Conservation (phyloP, 2,797 vertebrate genomes). For the Chelidonichthys spinosus region DNA sequence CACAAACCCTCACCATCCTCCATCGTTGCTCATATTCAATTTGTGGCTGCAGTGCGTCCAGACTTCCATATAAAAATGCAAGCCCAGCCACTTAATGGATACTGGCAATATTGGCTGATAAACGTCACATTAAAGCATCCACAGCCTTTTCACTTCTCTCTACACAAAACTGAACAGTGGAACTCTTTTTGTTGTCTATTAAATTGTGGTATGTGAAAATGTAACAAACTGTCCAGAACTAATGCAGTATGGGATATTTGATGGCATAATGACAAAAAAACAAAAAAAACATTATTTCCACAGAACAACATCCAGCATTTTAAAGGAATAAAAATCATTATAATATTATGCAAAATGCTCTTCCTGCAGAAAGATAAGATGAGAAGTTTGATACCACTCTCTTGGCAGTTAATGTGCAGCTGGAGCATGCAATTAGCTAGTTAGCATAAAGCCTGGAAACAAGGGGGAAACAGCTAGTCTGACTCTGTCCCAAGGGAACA, state of each 20-base stretch:
- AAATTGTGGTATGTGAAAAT: neutral
- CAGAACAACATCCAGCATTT: slow-evolving; percentile 2
- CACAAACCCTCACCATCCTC: slow-evolving; percentile 2
- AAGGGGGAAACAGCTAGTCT: neutral
- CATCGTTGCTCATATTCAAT: slow-evolving; percentile 24
- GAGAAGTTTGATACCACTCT: neutral
- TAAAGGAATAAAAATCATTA: neutral
- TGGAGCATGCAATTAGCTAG: neutral
- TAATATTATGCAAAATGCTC: neutral
- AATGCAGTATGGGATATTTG: slow-evolving; percentile 32
- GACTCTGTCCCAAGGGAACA: neutral
- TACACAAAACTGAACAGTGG: slow-evolving; percentile 18
- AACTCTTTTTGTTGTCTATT: slow-evolving; percentile 2
- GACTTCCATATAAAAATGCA: slow-evolving; percentile 25
- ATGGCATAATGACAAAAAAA: slow-evolving; percentile 27
- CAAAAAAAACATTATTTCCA: slow-evolving; percentile 1
- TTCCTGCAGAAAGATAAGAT: neutral
- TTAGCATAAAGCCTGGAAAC: slow-evolving; percentile 1
- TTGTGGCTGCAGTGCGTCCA: slow-evolving; percentile 33
- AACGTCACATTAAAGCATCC: slow-evolving; percentile 35
- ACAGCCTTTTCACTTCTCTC: slow-evolving; percentile 12
- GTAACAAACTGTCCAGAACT: slow-evolving; percentile 1
- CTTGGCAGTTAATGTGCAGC: neutral
- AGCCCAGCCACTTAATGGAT: slow-evolving; percentile 29
- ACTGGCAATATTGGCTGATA: slow-evolving; percentile 30